These are phyloP conservation scores for Drymodes brunneopygia DNA, from an alignment of 2,113 vertebrate genomes.

Conservation along the genomic window DNA sequence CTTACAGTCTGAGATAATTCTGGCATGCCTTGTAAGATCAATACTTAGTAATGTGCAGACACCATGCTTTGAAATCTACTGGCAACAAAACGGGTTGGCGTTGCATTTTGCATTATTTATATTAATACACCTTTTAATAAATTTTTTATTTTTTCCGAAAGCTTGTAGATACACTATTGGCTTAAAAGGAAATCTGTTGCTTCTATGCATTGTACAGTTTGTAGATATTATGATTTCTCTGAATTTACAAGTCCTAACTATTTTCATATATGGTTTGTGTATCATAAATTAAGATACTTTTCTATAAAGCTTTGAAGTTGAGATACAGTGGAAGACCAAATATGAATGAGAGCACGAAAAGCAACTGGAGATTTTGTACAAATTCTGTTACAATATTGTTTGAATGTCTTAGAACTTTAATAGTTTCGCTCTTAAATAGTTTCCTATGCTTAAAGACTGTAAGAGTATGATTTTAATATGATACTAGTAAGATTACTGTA, in stretches of 20 bases:
- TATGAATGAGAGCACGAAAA: constrained; percentile 66
- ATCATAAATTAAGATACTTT: constrained; percentile 65
- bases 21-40: constrained; percentile 82
- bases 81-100: constrained; percentile 67
- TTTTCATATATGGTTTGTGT: constrained; percentile 48
- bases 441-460: constrained; percentile 69
- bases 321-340: constrained; percentile 76
- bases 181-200: constrained; percentile 62
- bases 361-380: constrained; percentile 61
- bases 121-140: constrained; percentile 62
- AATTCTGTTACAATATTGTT: constrained; percentile 52
- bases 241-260: constrained; percentile 74
- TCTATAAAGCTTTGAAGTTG: constrained; percentile 64
- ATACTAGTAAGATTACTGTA: constrained; percentile 66
- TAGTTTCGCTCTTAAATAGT: constrained; percentile 65
- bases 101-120: constrained; percentile 64
- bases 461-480: constrained; percentile 58
- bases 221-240: constrained; percentile 55
- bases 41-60: constrained; percentile 78
- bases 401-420: constrained; percentile 54
- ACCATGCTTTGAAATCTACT: constrained; percentile 78
- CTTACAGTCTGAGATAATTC: constrained; percentile 78
- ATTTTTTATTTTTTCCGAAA: constrained; percentile 58
- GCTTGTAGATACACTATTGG: constrained; percentile 58
- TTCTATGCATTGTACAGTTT: constrained; percentile 65